Base-by-base conservation (phyloP, 2,113 vertebrate genomes). In the Thamnophis sirtalis region DNA sequence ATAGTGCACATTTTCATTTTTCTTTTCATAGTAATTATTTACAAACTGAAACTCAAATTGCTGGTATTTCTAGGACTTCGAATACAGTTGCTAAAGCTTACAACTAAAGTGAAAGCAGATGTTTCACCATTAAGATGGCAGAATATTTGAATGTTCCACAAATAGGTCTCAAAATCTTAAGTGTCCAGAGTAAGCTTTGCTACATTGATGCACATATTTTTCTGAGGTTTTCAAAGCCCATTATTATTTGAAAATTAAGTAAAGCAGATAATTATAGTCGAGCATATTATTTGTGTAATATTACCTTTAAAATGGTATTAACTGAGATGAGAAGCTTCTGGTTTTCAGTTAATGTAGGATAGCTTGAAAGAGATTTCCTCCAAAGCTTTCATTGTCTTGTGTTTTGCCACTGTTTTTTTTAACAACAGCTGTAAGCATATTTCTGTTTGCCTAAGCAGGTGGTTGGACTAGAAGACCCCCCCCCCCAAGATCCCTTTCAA, bases 1-100 rank as follows among this genome's bases (percentile, higher is more conserved):
- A 96, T 94, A 55, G 3, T 89, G 54, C 17, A 90, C 84, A 4
- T 28, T 33, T 68, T 38, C 63, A 17, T 68, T 91, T 22, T 38
- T 93, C 0, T 80, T 86, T n/a, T 9, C 1, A 4, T 5, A 49
- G 28, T 92, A 49, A 15, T 17, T 90, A 17, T 63, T 48, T 91
- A 63, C 55, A 84, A 21, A 21, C 84, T 0, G 89, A 93, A 17
- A 21, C 84, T 0, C 90, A 92, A 17, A n/a, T 58, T 94, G 1
- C 53, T 19, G 48, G 49, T 90, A 53, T 80, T 73, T 9, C 13
- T 68, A 4, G 84, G 28, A 58, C 53, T 28, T 53, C 7, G 8
- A 56, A 49, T 84, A 55, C 28, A 90, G 0, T 55, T 84, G 68
- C 43, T 33, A 68, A 68, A 68, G 28, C 11, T n/a, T 38, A 33